Percentiles rank a stretch among this genome's conserved stretches.
These are phyloP conservation scores for Psittacara wagleri DNA, from an alignment of 2,113 vertebrate genomes.

Conservation along the genomic window DNA sequence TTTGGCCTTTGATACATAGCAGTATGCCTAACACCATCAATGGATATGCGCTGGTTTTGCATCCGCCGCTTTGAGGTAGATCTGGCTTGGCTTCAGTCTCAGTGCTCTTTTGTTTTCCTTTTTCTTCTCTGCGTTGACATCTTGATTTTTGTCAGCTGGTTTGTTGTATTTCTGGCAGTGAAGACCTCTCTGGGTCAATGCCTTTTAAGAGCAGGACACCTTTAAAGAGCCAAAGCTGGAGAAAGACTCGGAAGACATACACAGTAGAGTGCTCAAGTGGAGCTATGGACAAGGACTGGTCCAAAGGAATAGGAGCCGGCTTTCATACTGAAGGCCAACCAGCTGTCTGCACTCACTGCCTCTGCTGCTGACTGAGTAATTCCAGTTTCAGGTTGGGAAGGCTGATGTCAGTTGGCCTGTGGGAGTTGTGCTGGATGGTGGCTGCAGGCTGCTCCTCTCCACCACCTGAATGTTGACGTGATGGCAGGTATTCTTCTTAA, in stretches of 20 bases:
- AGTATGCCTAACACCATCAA: background rate
- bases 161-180: background rate
- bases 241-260: background rate
- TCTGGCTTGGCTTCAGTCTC: background rate
- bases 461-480: background rate
- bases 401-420: background rate
- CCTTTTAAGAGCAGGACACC: background rate
- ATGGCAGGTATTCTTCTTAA: background rate
- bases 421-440: background rate
- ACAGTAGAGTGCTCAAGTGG: background rate
- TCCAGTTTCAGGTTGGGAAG: background rate
- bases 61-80: background rate
- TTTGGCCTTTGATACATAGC: background rate
- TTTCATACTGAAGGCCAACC: background rate
- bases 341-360: background rate
- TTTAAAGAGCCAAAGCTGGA: background rate
- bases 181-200: background rate
- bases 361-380: background rate
- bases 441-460: background rate
- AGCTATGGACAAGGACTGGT: background rate
- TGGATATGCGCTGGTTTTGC: background rate
- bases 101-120: background rate
- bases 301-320: background rate
- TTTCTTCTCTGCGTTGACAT: background rate
- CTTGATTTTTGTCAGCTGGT: background rate